These are phyloP conservation scores for Hemiprocne comata DNA, from an alignment of 2,113 vertebrate species.

Conservation along the genomic window DNA sequence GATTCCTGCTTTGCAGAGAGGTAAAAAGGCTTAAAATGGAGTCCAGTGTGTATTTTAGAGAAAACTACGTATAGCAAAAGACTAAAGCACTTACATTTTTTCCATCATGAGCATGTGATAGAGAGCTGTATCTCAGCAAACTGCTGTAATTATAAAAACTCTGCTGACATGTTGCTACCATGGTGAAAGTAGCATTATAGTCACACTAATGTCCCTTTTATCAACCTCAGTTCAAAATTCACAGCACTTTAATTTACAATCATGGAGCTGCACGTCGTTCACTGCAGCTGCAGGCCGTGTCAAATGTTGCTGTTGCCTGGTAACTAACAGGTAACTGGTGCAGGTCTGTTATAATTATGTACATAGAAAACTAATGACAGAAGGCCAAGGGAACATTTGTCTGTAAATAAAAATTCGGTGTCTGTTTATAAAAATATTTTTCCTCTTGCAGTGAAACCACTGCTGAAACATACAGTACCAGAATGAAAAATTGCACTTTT, in stretches of 20 bases:
- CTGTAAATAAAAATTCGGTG: not conserved
- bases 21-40: not conserved
- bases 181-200: not conserved
- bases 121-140: not conserved
- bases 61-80: not conserved
- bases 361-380: not conserved
- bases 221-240: not conserved
- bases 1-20: not conserved
- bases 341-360: not conserved
- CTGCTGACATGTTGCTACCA: not conserved
- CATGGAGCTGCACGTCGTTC: not conserved
- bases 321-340: conserved; percentile 44
- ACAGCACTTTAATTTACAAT: not conserved
- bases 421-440: not conserved
- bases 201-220: not conserved
- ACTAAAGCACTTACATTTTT: not conserved
- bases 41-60: not conserved
- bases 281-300: not conserved
- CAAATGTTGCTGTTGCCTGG: conserved; percentile 53
- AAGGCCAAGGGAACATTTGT: not conserved
- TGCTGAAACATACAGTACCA: not conserved
- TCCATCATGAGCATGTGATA: not conserved
- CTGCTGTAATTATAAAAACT: conserved; percentile 19
- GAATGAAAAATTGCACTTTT: not conserved
- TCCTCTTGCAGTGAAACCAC: not conserved